These are phyloP conservation scores for Endotricha flammealis DNA, from an alignment of 2,888 invertebrate species.

Conservation along the genomic window DNA sequence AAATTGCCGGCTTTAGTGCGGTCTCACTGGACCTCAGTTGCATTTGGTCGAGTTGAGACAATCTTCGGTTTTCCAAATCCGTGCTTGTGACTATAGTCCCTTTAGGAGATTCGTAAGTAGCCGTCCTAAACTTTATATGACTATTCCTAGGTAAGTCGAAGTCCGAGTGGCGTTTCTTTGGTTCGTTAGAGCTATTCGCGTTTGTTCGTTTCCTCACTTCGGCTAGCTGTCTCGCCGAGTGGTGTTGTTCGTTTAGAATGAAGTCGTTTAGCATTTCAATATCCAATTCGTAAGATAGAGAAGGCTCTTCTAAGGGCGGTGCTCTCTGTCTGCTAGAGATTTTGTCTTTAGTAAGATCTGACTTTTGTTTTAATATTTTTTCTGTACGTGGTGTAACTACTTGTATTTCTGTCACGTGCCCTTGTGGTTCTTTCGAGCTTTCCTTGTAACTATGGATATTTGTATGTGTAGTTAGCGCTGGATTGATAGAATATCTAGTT, in stretches of 20 bases:
- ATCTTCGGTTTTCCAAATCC: conserved; percentile 74
- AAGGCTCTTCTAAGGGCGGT: conserved; percentile 51
- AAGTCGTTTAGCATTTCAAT: conserved; percentile 68
- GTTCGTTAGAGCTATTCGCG: conserved; percentile 50
- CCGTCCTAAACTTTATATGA: conserved; percentile 80
- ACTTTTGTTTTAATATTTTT: conserved; percentile 41
- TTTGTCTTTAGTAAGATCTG: conserved; percentile 48
- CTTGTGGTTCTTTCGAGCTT: conserved; percentile 38
- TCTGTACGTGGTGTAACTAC: conserved; percentile 77
- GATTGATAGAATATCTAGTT: conserved; percentile 66
- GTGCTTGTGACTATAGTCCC: conserved; percentile 75
- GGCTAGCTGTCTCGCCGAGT: conserved; percentile 58
- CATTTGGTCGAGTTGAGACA: conserved; percentile 75
- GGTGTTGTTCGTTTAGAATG: conserved; percentile 64
- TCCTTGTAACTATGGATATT: conserved; percentile 52
- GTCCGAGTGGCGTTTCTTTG: conserved; percentile 73
- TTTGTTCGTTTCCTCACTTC: conserved; percentile 60
- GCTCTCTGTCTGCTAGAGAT: conserved; percentile 59
- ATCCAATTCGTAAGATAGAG: conserved; percentile 62
- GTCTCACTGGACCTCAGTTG: conserved; percentile 48
- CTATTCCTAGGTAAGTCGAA: conserved; percentile 74
- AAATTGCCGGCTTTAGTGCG: conserved; percentile 55
- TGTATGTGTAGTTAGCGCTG: conserved; percentile 45
- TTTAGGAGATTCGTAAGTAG: conserved; percentile 79
- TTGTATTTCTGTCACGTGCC: conserved; percentile 86